A percentile compares a stretch with the other conserved stretches of the same genome.
These are phyloP conservation scores for Apis mellifera DNA, from an alignment of 1,140 invertebrate genomes.

Conservation along the genomic window Amel_HAv3.1 CM009945.2:7049001-7049500, in stretches of 20 bases:
- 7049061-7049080: constrained; percentile 76
- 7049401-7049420: constrained; percentile 9
- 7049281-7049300: constrained; percentile 56
- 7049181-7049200: constrained; percentile 80
- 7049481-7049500: background rate
- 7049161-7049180: constrained; percentile 64
- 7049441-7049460: constrained; percentile 7
- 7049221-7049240: constrained; percentile 77
- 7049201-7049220: constrained; percentile 81
- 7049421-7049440: constrained; percentile 1
- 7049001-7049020: constrained; percentile 52
- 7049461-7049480: constrained; percentile 19
- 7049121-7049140: constrained; percentile 41
- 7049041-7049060: constrained; percentile 47
- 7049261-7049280: constrained; percentile 53
- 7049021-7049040: background rate
- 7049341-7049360: constrained; percentile 67
- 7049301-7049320: constrained; percentile 38
- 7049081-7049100: constrained; percentile 70
- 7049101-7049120: constrained; percentile 51
- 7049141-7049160: constrained; percentile 45
- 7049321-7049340: constrained; percentile 63
- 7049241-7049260: constrained; percentile 73
- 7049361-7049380: constrained; percentile 57
- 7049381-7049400: constrained; percentile 55